Evolutionary conservation across 2,797 vertebrate genomes (phyloP).

Genomic region (Poeciliopsis gracilis): DNA sequence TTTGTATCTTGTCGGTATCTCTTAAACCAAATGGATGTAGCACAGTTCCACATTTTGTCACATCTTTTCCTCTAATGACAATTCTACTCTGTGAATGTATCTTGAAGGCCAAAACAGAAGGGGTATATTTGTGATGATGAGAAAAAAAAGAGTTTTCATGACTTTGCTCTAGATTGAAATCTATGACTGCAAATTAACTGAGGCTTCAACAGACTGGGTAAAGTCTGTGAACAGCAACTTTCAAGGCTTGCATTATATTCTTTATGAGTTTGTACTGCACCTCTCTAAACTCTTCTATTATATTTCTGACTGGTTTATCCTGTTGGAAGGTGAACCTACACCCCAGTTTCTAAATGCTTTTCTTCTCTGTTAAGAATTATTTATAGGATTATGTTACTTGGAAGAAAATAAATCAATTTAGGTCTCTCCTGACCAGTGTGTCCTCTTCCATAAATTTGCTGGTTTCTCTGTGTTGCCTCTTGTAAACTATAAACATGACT

Average conservation of each 20-base stretch:
- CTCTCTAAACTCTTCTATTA: background rate
- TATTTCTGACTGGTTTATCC: background rate
- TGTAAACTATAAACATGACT: background rate
- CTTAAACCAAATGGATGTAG: conserved; percentile 34
- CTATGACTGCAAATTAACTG: background rate
- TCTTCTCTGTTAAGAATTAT: background rate
- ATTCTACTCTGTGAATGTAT: background rate
- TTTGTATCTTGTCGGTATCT: conserved; percentile 41
- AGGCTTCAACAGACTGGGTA: background rate
- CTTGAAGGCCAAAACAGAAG: background rate
- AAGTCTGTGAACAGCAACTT: background rate
- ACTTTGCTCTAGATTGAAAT: background rate
- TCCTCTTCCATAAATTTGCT: background rate
- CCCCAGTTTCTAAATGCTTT: background rate
- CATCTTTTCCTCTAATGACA: background rate
- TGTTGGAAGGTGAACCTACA: background rate
- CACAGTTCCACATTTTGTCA: background rate
- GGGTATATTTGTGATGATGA: background rate
- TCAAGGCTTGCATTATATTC: background rate
- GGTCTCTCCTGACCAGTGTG: background rate
- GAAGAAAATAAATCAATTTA: background rate
- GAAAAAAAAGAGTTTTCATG: background rate
- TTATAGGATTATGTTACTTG: background rate
- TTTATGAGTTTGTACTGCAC: background rate
- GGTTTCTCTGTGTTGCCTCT: background rate